Conservation (phyloP, 2,113 vertebrate genomes). For the Halichoeres trimaculatus region DNA sequence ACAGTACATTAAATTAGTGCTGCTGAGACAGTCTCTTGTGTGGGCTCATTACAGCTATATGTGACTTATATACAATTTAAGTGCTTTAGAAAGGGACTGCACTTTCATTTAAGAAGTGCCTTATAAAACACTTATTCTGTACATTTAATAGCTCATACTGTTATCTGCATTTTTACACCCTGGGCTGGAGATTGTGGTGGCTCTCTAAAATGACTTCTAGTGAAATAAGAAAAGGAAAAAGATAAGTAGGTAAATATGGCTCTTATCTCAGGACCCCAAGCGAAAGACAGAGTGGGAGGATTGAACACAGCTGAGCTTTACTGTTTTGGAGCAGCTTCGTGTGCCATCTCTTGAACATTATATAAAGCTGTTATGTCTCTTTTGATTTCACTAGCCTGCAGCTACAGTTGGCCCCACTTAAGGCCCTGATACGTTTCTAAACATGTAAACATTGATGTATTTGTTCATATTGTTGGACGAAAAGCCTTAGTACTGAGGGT, state of each 20-base stretch:
- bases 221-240: background rate
- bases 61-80: slow-evolving; percentile 8
- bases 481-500: slow-evolving; percentile 20
- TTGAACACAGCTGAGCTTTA: slow-evolving; percentile 37
- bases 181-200: background rate
- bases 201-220: background rate
- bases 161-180: background rate
- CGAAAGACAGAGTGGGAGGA: slow-evolving; percentile 32
- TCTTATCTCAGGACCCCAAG: slow-evolving; percentile 18
- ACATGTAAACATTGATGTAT: slow-evolving; percentile 55
- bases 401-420: slow-evolving; percentile 53
- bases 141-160: background rate
- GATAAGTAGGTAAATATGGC: background rate
- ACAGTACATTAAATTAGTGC: slow-evolving; percentile 30
- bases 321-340: slow-evolving; percentile 24
- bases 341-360: slow-evolving; percentile 42
- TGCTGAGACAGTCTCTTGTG: slow-evolving; percentile 53
- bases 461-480: slow-evolving; percentile 33
- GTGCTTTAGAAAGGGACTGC: slow-evolving; percentile 16
- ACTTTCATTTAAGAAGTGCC: background rate
- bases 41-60: slow-evolving; percentile 37
- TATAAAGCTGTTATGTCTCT: slow-evolving; percentile 66
- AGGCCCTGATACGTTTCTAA: slow-evolving; percentile 44
- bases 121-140: background rate
- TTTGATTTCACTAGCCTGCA: slow-evolving; percentile 47